Evolutionary conservation across 1,140 invertebrate genomes (phyloP).

Genomic region (Drosophila athabasca): DNA sequence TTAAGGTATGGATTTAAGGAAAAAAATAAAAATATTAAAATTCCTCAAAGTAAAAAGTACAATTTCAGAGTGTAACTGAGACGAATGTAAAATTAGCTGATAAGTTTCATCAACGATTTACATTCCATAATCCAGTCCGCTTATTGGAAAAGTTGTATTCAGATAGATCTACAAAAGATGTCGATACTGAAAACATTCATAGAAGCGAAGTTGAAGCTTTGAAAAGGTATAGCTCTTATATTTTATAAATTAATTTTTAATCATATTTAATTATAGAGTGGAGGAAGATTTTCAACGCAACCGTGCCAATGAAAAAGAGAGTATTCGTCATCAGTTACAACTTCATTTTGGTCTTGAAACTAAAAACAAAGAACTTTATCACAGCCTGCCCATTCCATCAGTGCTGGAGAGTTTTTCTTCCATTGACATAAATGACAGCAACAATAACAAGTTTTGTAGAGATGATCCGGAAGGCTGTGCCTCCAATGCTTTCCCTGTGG

Average conservation of each 20-base stretch:
- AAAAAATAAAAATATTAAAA: background rate
- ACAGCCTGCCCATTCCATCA: constrained; percentile 74
- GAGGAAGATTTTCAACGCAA: constrained; percentile 91
- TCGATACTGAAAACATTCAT: constrained; percentile 90
- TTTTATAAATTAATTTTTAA: background rate
- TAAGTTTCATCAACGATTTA: constrained; percentile 87
- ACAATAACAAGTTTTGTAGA: constrained; percentile 65
- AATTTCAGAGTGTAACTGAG: constrained; percentile 24
- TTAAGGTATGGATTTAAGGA: constrained; percentile 11
- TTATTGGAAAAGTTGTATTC: constrained; percentile 90
- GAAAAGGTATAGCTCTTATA: constrained; percentile 83
- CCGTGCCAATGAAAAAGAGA: constrained; percentile 89
- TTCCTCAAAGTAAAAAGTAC: background rate
- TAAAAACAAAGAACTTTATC: constrained; percentile 29
- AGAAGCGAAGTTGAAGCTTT: constrained; percentile 91
- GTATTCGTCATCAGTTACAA: constrained; percentile 89
- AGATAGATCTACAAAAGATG: constrained; percentile 89
- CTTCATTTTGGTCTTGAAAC: constrained; percentile 85
- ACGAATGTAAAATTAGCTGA: constrained; percentile 21
- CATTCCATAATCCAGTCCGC: constrained; percentile 91
- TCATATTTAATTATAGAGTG: constrained; percentile 70
- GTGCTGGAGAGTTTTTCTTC: constrained; percentile 63
- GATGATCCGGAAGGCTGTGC: constrained; percentile 88
- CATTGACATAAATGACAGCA: constrained; percentile 35
- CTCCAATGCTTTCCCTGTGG: constrained; percentile 19